These are phyloP conservation scores for Platalea minor DNA, from an alignment of 2,797 vertebrate species.

Conservation along the genomic window DNA sequence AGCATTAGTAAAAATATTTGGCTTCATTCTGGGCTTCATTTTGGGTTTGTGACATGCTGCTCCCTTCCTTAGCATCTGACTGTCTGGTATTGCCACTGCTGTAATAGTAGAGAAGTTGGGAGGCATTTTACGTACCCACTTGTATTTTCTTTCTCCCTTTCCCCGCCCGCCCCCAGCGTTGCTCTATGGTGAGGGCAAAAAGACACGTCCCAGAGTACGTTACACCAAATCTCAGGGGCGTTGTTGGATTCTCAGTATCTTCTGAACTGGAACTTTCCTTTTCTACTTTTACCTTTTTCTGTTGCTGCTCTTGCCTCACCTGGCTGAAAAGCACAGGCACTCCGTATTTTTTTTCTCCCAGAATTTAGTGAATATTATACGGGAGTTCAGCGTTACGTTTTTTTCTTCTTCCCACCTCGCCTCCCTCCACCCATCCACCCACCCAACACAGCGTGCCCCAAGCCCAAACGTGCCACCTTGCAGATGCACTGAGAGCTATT, in stretches of 20 bases:
- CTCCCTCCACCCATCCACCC: not conserved
- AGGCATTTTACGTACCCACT: not conserved
- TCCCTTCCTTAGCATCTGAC: not conserved
- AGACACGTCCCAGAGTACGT: not conserved
- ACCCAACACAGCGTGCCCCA: not conserved
- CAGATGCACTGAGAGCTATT: conserved; percentile 16
- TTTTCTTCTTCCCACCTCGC: not conserved
- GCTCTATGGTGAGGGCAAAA: not conserved
- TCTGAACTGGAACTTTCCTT: not conserved
- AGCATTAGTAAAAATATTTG: not conserved
- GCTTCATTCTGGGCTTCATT: not conserved
- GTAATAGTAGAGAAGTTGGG: not conserved
- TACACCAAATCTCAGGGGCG: not conserved
- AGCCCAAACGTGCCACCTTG: not conserved
- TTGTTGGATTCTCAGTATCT: not conserved
- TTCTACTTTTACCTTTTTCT: not conserved
- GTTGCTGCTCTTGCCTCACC: not conserved
- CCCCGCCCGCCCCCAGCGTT: accelerated
- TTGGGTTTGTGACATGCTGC: not conserved
- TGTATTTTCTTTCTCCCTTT: not conserved
- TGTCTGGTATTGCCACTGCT: not conserved
- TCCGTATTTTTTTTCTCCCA: accelerated
- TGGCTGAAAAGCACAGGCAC: not conserved
- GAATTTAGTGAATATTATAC: not conserved
- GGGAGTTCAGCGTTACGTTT: not conserved